Percentiles rank a stretch among this genome's conserved stretches.
Conservation (phyloP, 2,797 vertebrate genomes). For the Pygocentrus nattereri region DNA sequence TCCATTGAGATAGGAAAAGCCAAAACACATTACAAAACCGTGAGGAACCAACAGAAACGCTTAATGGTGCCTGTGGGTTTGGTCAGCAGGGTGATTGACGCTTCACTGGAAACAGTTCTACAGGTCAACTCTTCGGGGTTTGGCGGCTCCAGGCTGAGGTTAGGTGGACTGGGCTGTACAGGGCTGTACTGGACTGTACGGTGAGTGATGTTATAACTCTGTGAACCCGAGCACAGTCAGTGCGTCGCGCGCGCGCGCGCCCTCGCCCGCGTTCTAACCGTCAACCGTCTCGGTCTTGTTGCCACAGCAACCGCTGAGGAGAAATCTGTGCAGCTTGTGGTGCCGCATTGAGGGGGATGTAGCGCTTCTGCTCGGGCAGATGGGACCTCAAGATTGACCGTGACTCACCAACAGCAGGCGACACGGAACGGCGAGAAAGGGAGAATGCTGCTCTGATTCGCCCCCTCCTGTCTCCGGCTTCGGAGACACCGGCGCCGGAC, state of each 20-base stretch:
- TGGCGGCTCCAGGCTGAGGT: too few species aligned
- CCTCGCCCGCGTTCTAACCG: constrained; percentile 38
- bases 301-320: constrained; percentile 69
- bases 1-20: too few species aligned
- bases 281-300: constrained; percentile 59
- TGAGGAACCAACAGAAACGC: too few species aligned
- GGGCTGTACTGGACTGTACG: too few species aligned
- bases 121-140: too few species aligned
- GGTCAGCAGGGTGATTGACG: too few species aligned
- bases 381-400: constrained; percentile 63
- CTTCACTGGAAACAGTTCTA: too few species aligned
- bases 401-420: constrained; percentile 61
- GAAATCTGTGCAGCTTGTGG: constrained; percentile 61
- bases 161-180: too few species aligned
- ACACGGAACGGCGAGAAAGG: constrained; percentile 41
- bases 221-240: not conserved
- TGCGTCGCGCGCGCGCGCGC: constrained; percentile 31
- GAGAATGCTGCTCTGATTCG: constrained; percentile 40
- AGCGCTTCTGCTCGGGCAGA: constrained; percentile 57
- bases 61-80: too few species aligned
- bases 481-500: constrained; percentile 20
- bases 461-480: constrained; percentile 26
- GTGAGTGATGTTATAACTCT: too few species aligned
- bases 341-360: constrained; percentile 70
- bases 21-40: too few species aligned